phyloP scores from a whole-genome alignment of 2,797 vertebrate genomes.

The Sebastes kiyomatsui region DNA sequence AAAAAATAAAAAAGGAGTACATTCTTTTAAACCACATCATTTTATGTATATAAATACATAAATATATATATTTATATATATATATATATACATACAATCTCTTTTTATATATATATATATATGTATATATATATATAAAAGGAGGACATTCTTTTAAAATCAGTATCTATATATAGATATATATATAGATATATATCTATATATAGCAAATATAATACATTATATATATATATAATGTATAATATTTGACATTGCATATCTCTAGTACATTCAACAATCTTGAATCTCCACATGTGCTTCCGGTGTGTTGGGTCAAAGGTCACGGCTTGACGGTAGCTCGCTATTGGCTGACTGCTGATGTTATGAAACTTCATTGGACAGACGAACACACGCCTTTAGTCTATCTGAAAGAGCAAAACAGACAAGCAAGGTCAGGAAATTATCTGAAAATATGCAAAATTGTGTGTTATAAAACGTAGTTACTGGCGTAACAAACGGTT shows the following conservation, averaged over 20 bases:
- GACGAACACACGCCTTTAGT: conserved; percentile 46
- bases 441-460: background rate
- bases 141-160: no score
- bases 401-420: conserved; percentile 37
- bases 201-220: no score
- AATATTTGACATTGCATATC: background rate
- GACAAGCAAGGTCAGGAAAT: conserved; percentile 82
- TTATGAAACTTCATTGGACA: conserved; percentile 75
- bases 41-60: no score
- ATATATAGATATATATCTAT: accelerated
- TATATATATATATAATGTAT: no score
- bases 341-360: conserved; percentile 68
- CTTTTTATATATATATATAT: no score
- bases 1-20: no score
- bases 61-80: no score
- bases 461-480: background rate
- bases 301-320: conserved; percentile 49
- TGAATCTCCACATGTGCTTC: conserved; percentile 38
- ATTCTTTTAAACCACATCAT: no score
- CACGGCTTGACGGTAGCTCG: accelerated
- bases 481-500: no score
- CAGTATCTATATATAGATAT: no score
- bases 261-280: background rate
- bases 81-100: no score
- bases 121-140: no score